Conservation (phyloP, 2,113 vertebrate species). For the Garra rufa region DNA sequence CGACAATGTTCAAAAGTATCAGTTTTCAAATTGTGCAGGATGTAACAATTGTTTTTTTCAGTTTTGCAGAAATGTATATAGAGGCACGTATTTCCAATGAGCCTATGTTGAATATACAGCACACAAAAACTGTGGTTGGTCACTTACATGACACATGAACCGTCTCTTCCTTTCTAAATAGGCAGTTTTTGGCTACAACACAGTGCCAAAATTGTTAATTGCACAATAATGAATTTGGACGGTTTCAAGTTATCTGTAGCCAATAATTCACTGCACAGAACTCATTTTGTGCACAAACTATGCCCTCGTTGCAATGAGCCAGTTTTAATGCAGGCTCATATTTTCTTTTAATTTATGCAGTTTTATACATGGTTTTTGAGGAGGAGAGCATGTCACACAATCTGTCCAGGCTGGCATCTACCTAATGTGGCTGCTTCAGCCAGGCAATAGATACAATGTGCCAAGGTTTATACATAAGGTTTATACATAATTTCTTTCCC, state of each 20-base stretch:
- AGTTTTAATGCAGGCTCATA: background rate
- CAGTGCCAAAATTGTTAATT: slow-evolving; percentile 22
- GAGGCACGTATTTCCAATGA: no score
- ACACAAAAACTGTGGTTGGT: background rate
- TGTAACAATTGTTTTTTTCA: no score
- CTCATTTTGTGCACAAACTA: background rate
- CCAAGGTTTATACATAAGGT: no score
- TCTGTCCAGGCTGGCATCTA: background rate
- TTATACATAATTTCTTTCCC: background rate
- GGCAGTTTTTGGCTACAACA: background rate
- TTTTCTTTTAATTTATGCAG: background rate
- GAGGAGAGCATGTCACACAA: background rate
- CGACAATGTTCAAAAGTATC: no score
- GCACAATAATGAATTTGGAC: background rate
- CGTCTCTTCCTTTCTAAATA: background rate
- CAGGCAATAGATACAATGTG: background rate
- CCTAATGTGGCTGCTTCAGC: background rate
- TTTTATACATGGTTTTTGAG: background rate
- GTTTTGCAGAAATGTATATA: no score
- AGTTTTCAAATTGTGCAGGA: no score
- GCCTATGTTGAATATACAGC: background rate
- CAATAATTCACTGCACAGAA: background rate
- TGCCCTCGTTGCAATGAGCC: background rate
- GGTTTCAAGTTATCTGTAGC: background rate
- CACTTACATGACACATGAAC: background rate